Conservation (phyloP, 1,140 invertebrate genomes). For the Trichonephila clavata region DNA sequence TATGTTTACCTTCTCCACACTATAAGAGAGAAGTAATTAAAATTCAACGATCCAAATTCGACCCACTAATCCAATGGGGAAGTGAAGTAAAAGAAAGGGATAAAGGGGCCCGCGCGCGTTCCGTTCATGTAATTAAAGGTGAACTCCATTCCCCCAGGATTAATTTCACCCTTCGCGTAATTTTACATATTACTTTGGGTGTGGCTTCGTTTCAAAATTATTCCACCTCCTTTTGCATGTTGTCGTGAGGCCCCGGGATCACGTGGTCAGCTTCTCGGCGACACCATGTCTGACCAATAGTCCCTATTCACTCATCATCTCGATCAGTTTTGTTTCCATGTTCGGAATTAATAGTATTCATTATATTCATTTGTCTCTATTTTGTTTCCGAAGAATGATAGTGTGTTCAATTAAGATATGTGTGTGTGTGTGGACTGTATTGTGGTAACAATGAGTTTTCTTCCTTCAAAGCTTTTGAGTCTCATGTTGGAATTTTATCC, state of each 20-base stretch:
- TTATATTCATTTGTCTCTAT: background rate
- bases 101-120: background rate
- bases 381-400: too few relatives aligned
- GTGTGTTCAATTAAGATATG: too few relatives aligned
- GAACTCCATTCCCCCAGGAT: constrained; percentile 1
- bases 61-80: background rate
- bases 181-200: constrained; percentile 38
- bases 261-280: constrained; percentile 10
- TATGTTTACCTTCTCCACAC: too few relatives aligned
- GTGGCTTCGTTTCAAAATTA: background rate
- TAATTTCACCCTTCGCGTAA: constrained; percentile 31
- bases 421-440: too few relatives aligned
- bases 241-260: background rate
- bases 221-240: constrained; percentile 16
- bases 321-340: background rate
- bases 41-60: background rate
- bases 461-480: too few relatives aligned
- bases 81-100: background rate
- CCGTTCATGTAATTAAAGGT: background rate
- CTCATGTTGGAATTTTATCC: too few relatives aligned
- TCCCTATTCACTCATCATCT: constrained; percentile 2
- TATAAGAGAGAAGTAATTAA: too few relatives aligned
- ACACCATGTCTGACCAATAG: background rate
- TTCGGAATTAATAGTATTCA: background rate
- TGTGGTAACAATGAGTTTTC: too few relatives aligned